A percentile compares a stretch with the other conserved stretches of the same genome.
These are phyloP conservation scores for Eurypyga helias DNA, from an alignment of 2,113 vertebrate species.

Conservation along the genomic window DNA sequence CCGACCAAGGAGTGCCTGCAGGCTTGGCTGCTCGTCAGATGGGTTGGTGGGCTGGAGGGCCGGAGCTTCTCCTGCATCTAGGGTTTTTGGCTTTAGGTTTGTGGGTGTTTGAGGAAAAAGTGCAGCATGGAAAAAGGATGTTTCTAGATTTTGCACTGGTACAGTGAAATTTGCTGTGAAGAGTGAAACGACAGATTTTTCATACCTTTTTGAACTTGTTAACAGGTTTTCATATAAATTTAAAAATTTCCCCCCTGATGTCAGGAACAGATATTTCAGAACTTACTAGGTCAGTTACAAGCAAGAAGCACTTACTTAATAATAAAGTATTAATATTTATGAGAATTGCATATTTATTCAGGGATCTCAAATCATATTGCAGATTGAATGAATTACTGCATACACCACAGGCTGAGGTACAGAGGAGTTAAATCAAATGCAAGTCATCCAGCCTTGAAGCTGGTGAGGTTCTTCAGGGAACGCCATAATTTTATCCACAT, in stretches of 20 bases:
- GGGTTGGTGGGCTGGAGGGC: not conserved
- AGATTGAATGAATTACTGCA: conserved; percentile 49
- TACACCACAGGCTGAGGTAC: not conserved
- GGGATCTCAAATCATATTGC: conserved; percentile 19
- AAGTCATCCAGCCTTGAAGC: not conserved
- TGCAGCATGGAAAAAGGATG: conserved; percentile 4
- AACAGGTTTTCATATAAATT: conserved; percentile 37
- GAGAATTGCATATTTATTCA: conserved; percentile 50
- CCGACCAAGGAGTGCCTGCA: not conserved
- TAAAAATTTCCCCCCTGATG: conserved; percentile 30
- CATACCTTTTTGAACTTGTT: conserved; percentile 26
- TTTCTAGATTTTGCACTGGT: not conserved
- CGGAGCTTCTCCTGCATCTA: not conserved
- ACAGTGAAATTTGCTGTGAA: not conserved
- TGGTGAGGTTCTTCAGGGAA: not conserved
- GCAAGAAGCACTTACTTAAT: conserved; percentile 54
- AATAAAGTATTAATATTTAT: conserved; percentile 69
- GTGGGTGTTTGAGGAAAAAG: not conserved
- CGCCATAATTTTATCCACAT: not conserved
- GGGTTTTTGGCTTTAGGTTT: not conserved
- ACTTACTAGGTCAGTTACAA: conserved; percentile 42
- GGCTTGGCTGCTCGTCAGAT: not conserved
- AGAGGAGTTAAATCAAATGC: conserved; percentile 31
- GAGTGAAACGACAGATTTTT: not conserved
- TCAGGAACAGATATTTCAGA: conserved; percentile 6